Evolutionary conservation across 2,888 invertebrate genomes (phyloP).

Genomic region (Noctua fimbriata): DNA sequence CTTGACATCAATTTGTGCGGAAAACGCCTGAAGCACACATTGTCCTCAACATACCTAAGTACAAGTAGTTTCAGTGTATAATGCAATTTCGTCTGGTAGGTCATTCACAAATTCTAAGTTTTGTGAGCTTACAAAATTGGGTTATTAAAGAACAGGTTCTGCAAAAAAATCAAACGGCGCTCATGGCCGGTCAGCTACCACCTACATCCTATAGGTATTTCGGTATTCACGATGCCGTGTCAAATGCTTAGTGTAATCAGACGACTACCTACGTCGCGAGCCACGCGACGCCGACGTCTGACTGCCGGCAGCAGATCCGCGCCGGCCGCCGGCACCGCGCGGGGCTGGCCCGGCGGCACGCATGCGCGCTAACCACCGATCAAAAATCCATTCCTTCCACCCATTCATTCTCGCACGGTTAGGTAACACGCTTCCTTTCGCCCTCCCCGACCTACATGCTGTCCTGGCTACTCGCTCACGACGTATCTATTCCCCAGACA

Average conservation of each 20-base stretch:
- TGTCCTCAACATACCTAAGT: neutral
- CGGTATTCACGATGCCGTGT: neutral
- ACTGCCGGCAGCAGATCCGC: constrained; percentile 9
- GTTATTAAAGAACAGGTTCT: neutral
- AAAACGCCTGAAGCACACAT: neutral
- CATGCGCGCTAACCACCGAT: constrained; percentile 73
- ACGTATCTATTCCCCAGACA: constrained; percentile 41
- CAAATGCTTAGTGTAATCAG: neutral
- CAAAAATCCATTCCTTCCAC: constrained; percentile 76
- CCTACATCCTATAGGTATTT: neutral
- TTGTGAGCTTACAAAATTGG: neutral
- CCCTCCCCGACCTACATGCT: constrained; percentile 64
- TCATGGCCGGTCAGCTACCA: neutral
- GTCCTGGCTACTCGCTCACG: constrained; percentile 56
- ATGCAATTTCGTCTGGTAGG: neutral
- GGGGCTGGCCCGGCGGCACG: constrained; percentile 65
- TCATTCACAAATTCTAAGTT: neutral
- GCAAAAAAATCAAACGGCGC: neutral
- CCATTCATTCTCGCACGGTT: constrained; percentile 73
- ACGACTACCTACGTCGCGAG: neutral
- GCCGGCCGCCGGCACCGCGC: constrained; percentile 17
- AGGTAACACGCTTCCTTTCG: constrained; percentile 68
- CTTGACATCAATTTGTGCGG: constrained; percentile 1
- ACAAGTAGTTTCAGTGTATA: neutral
- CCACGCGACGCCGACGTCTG: constrained; percentile 20